Base-by-base conservation (phyloP, 1,140 invertebrate species). In the Drosophila sechellia region DNA sequence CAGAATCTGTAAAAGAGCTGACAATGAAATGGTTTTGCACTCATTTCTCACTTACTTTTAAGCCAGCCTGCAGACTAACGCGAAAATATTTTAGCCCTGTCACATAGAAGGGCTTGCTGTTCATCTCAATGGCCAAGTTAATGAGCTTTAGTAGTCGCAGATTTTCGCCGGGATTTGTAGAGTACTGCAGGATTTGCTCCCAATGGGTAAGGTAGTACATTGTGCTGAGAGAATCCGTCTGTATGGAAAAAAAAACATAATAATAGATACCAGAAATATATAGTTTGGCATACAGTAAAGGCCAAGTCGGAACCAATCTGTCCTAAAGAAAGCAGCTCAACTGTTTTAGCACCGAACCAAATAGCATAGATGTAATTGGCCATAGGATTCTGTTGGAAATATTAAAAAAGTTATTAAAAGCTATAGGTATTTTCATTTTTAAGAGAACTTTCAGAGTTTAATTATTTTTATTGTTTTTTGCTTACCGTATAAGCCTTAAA, bases 401-500 rank as follows among this genome's bases (percentile, higher is more conserved):
- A 42, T 6, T 42, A 6, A 15, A 42, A 42, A 31, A 15, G 25
- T 34, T 13, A 46, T 3, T 11, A 15, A 35, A 20, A 40, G 13
- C 3, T 13, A 37, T 25, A 40, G 6, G 3, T 8, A 8, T 15
- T 5, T 43, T 48, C 25, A 20, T 0, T 49, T 1, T 10, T 8
- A 13, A 13, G 4, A 37, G 2, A 37, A 4, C 0, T 37, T 12
- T 11, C 35, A 37, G 11, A 37, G 11, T 37, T 37, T 0, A 10
- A 4, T 11, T 11, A 37, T 13, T 25, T 31, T 8, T 0, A 2
- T n/a, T 4, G 12, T 37, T 37, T 37, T 1, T 17, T 5, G 65
- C 73, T 56, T 17, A 91, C 90, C 75, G 69, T 77, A 64, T 81
- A 85, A 2, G 81, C 84, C 56, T 91, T 91, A 11, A 91, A 91